phyloP scores from a whole-genome alignment of 2,888 invertebrate species.

The Lymantria dispar region DNA sequence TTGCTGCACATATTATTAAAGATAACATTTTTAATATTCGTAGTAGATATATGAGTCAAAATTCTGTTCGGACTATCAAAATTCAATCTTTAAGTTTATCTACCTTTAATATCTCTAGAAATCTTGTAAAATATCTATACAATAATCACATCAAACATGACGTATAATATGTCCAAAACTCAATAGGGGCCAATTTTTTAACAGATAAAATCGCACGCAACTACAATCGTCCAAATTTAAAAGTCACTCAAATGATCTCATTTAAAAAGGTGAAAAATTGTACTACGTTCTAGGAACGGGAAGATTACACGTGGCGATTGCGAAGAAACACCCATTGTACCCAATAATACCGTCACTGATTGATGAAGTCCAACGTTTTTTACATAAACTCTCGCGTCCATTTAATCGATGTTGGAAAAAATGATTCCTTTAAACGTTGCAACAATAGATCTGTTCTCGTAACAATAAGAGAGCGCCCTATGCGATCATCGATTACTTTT shows the following conservation, averaged over 20 bases:
- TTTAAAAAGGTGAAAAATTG: conserved; percentile 66
- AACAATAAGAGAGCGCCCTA: conserved; percentile 59
- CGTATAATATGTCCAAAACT: conserved; percentile 12
- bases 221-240: conserved; percentile 24
- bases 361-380: conserved; percentile 73
- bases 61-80: too few species aligned
- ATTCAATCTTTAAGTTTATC: background rate
- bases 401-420: conserved; percentile 61
- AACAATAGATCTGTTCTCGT: conserved; percentile 73
- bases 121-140: conserved; percentile 1
- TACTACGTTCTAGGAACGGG: conserved; percentile 62
- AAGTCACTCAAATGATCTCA: conserved; percentile 58
- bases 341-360: conserved; percentile 77
- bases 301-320: conserved; percentile 64
- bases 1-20: too few species aligned
- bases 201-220: conserved; percentile 31
- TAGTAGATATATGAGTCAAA: too few species aligned
- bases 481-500: conserved; percentile 81
- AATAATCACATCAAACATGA: conserved; percentile 16
- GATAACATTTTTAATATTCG: too few species aligned
- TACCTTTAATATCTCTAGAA: conserved; percentile 2
- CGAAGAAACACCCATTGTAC: conserved; percentile 67
- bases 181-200: conserved; percentile 32
- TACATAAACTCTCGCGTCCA: conserved; percentile 64
- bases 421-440: conserved; percentile 54